Percentiles rank a stretch among this genome's conserved stretches.
phyloP scores from a whole-genome alignment of 2,888 invertebrate genomes.

The Chrysolina oricalcia region DNA sequence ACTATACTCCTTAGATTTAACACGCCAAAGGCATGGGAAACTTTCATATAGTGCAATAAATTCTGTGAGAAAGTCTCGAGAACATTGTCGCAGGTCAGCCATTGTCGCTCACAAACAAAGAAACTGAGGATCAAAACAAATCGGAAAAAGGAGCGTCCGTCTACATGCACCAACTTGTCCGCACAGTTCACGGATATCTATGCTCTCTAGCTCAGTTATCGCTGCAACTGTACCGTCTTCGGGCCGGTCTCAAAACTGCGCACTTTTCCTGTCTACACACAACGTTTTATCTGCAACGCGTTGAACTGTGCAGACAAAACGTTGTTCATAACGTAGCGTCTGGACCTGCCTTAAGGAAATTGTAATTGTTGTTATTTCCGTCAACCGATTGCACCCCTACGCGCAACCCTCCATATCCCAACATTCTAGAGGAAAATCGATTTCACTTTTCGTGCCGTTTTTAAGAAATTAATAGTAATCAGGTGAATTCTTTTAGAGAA shows the following conservation, averaged over 20 bases:
- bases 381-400: too few species aligned
- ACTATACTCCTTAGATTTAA: constrained; percentile 31
- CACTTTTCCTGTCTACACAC: not conserved
- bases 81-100: constrained; percentile 32
- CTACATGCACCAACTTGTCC: constrained; percentile 13
- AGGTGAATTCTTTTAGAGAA: too few species aligned
- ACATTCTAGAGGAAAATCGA: too few species aligned
- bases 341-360: not conserved
- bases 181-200: constrained; percentile 1
- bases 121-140: constrained; percentile 15
- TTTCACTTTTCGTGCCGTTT: too few species aligned
- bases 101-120: not conserved
- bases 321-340: constrained; percentile 2
- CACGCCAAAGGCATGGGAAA: constrained; percentile 31
- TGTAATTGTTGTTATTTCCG: too few species aligned
- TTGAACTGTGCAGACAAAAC: constrained; percentile 9
- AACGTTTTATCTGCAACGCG: constrained; percentile 5
- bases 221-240: not conserved
- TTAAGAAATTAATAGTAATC: too few species aligned
- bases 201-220: not conserved
- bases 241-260: not conserved
- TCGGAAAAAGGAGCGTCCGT: constrained; percentile 22
- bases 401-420: too few species aligned
- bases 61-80: constrained; percentile 28
- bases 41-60: constrained; percentile 38